Evolutionary conservation across 2,113 vertebrate species (phyloP).

Genomic region (Chionodraco myersi): DNA sequence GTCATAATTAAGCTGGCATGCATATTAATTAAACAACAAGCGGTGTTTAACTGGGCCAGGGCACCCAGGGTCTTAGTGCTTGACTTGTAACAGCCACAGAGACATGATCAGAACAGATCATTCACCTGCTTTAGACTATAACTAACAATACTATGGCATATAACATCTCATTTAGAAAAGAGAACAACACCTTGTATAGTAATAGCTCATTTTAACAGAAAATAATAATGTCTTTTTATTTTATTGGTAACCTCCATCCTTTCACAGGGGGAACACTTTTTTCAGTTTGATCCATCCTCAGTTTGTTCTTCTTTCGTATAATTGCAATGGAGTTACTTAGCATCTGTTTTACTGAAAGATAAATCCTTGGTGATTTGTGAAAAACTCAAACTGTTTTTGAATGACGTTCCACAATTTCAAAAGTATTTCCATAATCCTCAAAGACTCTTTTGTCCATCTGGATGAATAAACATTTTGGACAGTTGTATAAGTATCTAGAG

Average conservation of each 20-base stretch:
- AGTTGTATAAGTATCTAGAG: not conserved
- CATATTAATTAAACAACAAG: slow-evolving; percentile 74
- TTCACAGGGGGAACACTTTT: not conserved
- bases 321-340: not conserved
- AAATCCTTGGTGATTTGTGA: not conserved
- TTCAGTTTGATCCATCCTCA: not conserved
- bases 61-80: slow-evolving; percentile 60
- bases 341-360: not conserved
- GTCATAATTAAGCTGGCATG: slow-evolving; percentile 73
- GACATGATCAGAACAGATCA: not conserved
- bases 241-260: not conserved
- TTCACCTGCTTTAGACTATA: slow-evolving; percentile 1
- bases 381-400: not conserved
- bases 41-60: slow-evolving; percentile 56
- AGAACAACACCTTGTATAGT: not conserved
- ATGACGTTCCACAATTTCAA: not conserved
- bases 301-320: not conserved
- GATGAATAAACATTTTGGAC: not conserved
- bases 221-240: not conserved
- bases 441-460: not conserved
- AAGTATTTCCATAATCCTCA: slow-evolving; percentile 7
- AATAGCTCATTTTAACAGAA: not conserved
- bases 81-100: not conserved
- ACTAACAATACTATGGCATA: not conserved
- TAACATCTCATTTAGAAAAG: not conserved